Evolutionary conservation across 2,888 invertebrate genomes (phyloP), one percentile per base, ranked within the genome.

Genomic region (Epinotia bilunana): DNA sequence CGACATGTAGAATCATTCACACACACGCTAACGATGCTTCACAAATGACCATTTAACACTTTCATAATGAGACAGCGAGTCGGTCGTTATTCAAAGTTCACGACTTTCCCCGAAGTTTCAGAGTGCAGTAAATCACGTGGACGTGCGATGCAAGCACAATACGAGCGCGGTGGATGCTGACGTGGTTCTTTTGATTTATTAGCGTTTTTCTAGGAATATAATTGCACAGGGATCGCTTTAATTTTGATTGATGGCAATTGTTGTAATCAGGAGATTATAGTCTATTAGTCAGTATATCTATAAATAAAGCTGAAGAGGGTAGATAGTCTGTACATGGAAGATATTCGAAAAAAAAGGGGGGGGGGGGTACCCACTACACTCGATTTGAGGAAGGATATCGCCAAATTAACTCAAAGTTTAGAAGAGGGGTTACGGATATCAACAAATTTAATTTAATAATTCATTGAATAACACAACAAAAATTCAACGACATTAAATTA

Each of bases 101-200:
- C 49, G 74, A 64, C 62, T 69, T 46, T 16, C 23, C 23, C 43
- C 28, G 1, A 70, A 74, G 69, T 74, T 53, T 53, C n/a, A 67
- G 23, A 60, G 58, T 39, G 58, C 64, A 69, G 73, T 74, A 74
- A 70, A 74, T 74, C 74, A 70, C 20, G 28, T 7, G 43, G 69
- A 74, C 74, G 74, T 70, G 74, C 64, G 74, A 64, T 64, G 63
- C 70, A 64, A 74, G 70, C 70, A 70, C 74, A 74, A 74, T 74
- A 70, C 69, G 74, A 53, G 23, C 33, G 49, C 33, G 73, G 33
- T 67, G 61, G 61, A 67, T 58, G 49, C 33, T 46, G 70, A 70
- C 58, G 20, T 28, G 39, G 61, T 69, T 49, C 62, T 58, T 63
- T 20, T 70, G 70, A 74, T 70, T 74, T 74, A 74, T 70, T 28